Evolutionary conservation across 2,888 invertebrate genomes (phyloP).

Genomic region (Scaptomyza reducta): DNA sequence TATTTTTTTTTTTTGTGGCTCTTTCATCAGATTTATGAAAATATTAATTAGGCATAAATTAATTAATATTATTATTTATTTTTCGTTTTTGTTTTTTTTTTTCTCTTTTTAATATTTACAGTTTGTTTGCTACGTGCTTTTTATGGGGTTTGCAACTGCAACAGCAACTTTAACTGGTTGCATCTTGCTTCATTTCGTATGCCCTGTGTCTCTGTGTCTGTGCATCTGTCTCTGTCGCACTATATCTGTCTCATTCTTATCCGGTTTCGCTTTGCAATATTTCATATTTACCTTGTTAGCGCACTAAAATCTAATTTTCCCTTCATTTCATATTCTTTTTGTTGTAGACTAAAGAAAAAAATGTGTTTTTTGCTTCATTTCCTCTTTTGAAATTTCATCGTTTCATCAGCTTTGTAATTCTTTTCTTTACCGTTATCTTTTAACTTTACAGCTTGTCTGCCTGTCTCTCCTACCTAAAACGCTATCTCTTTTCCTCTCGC

Average conservation of each 20-base stretch:
- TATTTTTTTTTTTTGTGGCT: conserved; percentile 35
- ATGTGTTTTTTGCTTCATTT: conserved; percentile 27
- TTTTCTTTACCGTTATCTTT: not conserved
- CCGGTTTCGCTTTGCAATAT: conserved; percentile 56
- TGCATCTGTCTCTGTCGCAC: conserved; percentile 15
- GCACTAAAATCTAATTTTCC: conserved; percentile 56
- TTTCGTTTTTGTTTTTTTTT: conserved; percentile 21
- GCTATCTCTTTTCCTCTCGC: conserved; percentile 7
- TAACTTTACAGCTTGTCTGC: conserved; percentile 7
- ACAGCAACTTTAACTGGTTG: not conserved
- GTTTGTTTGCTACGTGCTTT: conserved; percentile 65
- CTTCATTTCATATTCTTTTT: conserved; percentile 17
- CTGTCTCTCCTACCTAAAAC: conserved; percentile 15
- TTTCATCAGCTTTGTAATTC: conserved; percentile 3
- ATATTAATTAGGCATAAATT: conserved; percentile 72
- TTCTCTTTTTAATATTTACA: conserved; percentile 78
- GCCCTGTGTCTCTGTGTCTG: conserved; percentile 13
- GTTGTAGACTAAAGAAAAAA: conserved; percentile 67
- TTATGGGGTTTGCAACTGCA: conserved; percentile 9
- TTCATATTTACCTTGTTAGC: conserved; percentile 57
- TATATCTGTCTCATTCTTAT: conserved; percentile 39
- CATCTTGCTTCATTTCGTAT: conserved; percentile 13
- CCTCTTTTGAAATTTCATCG: conserved; percentile 1
- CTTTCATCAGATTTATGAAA: conserved; percentile 43
- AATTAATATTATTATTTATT: conserved; percentile 26